Evolutionary conservation across 2,797 vertebrate genomes (phyloP).

Genomic region (Alcedo quadribrachys): DNA sequence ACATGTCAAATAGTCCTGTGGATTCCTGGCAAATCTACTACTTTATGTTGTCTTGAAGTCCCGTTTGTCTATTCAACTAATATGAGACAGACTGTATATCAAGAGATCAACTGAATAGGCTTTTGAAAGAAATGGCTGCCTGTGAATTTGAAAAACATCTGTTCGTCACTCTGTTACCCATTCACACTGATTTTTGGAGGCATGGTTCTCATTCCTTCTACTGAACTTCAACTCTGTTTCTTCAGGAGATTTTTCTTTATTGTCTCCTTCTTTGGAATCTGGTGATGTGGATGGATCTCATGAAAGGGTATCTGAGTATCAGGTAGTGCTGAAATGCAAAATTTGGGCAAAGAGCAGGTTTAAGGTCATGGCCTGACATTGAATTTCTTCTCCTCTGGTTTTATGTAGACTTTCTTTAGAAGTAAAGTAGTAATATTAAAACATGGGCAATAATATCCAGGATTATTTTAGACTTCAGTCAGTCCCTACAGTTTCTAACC

Average conservation of each 20-base stretch:
- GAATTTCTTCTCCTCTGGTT: neutral
- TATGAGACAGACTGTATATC: neutral
- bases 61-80: neutral
- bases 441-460: neutral
- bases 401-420: neutral
- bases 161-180: neutral
- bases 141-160: neutral
- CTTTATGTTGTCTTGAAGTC: constrained; percentile 11
- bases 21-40: neutral
- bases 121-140: neutral
- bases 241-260: neutral
- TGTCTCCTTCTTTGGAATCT: neutral
- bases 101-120: neutral
- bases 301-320: neutral
- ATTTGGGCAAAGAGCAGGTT: neutral
- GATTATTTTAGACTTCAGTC: neutral
- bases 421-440: neutral
- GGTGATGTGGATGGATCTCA: neutral
- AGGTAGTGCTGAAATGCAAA: neutral
- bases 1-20: neutral
- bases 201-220: constrained; percentile 2
- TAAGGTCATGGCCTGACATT: neutral
- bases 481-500: neutral
- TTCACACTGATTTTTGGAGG: neutral
- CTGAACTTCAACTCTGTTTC: constrained; percentile 8